phyloP scores from a whole-genome alignment of 1,140 invertebrate genomes.

The Drosophila triauraria region DNA sequence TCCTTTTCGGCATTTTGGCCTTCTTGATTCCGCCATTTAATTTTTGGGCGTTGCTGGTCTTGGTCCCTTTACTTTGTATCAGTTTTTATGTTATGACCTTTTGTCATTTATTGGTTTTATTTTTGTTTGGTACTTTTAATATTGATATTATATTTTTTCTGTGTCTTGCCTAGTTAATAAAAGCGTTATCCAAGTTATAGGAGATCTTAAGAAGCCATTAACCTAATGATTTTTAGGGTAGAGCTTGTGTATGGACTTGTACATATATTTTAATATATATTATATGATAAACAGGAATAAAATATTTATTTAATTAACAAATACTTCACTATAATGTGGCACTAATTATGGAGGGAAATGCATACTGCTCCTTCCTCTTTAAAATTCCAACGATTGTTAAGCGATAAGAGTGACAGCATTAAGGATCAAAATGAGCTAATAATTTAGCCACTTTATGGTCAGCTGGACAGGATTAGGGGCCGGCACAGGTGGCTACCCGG shows the following conservation, averaged over 20 bases:
- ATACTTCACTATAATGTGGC: not conserved
- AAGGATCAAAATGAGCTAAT: conserved; percentile 38
- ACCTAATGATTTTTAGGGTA: conserved; percentile 27
- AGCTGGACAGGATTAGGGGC: conserved; percentile 23
- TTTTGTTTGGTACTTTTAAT: conserved; percentile 63
- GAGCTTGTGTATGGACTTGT: conserved; percentile 17
- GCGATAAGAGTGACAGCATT: conserved; percentile 31
- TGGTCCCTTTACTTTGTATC: conserved; percentile 1
- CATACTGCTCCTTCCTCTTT: not conserved
- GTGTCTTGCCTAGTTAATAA: not conserved
- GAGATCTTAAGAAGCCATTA: conserved; percentile 56
- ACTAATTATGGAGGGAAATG: not conserved
- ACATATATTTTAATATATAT: not conserved
- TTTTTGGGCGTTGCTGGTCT: conserved; percentile 64
- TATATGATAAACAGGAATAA: too few relatives aligned
- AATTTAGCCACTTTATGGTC: conserved; percentile 63
- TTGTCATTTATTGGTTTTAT: conserved; percentile 44
- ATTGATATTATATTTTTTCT: conserved; percentile 32
- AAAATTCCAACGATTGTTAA: not conserved
- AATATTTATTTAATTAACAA: too few relatives aligned
- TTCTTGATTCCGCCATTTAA: conserved; percentile 45
- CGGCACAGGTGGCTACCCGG: conserved; percentile 53
- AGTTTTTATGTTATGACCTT: conserved; percentile 71
- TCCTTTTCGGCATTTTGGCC: conserved; percentile 1
- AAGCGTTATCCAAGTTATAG: conserved; percentile 44